Conservation (phyloP, 2,113 vertebrate genomes). For the Macroglossus sobrinus region DNA sequence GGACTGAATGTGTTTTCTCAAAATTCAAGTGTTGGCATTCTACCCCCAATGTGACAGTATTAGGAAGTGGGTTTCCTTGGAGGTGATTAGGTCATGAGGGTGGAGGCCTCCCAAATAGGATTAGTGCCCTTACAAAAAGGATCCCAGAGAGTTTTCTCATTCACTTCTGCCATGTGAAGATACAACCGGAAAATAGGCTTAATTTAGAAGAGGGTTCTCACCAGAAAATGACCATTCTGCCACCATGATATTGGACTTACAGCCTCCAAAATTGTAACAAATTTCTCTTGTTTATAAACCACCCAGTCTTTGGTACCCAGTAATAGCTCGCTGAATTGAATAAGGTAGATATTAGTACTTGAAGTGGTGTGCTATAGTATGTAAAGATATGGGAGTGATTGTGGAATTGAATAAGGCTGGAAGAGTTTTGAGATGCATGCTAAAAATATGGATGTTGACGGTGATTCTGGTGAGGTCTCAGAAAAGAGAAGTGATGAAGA, state of each 20-base stretch:
- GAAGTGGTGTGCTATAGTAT: neutral
- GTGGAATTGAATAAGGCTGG: neutral
- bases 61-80: neutral
- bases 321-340: neutral
- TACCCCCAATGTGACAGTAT: neutral
- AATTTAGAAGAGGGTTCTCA: neutral
- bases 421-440: neutral
- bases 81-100: neutral
- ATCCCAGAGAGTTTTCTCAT: neutral
- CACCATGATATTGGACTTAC: neutral
- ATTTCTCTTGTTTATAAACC: neutral
- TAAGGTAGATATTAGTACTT: neutral
- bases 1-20: neutral
- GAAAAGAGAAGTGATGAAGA: neutral
- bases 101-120: neutral
- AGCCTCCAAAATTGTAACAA: neutral
- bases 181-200: neutral
- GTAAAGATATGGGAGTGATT: neutral
- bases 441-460: neutral
- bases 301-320: neutral
- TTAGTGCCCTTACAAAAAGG: neutral
- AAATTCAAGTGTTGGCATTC: neutral
- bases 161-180: neutral
- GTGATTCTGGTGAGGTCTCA: neutral
- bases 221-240: neutral